Evolutionary conservation across 2,888 invertebrate species (phyloP).

Genomic region (Cephus nigrinus): DNA sequence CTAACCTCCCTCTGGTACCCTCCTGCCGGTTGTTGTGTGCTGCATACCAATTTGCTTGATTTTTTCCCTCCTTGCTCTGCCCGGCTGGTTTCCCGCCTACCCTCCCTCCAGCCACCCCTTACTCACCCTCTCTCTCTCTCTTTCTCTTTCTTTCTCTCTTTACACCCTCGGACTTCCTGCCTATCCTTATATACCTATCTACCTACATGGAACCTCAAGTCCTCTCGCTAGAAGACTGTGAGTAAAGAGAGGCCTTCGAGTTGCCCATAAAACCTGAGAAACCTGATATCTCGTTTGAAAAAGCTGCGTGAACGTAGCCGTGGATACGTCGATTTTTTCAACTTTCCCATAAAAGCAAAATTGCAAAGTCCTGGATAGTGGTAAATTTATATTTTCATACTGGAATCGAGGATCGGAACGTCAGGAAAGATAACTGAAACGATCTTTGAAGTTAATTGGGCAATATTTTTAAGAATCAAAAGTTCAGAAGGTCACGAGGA

Average conservation of each 20-base stretch:
- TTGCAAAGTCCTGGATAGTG: too few species aligned
- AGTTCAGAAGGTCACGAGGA: too few species aligned
- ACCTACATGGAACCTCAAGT: slow-evolving; percentile 31
- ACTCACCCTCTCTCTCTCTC: slow-evolving; percentile 39
- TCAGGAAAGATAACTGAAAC: too few species aligned
- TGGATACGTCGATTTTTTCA: too few species aligned
- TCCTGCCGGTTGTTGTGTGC: slow-evolving; percentile 69
- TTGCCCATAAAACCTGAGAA: not conserved
- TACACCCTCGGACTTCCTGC: slow-evolving; percentile 43
- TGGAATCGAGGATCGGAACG: too few species aligned
- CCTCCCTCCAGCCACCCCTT: too few species aligned
- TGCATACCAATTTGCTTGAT: slow-evolving; percentile 74
- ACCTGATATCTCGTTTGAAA: not conserved
- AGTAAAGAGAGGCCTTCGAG: slow-evolving; percentile 3
- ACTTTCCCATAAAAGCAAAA: not conserved
- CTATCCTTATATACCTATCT: slow-evolving; percentile 41
- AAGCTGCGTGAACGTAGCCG: not conserved
- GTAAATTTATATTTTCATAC: too few species aligned
- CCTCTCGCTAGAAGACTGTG: not conserved
- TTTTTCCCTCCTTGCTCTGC: slow-evolving; percentile 65
- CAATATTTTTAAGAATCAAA: too few species aligned
- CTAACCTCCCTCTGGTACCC: slow-evolving; percentile 51
- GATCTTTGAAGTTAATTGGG: too few species aligned
- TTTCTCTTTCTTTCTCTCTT: slow-evolving; percentile 39
- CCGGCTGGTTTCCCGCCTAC: slow-evolving; percentile 21